Conservation (phyloP, 2,113 vertebrate species). For the Craseonycteris thonglongyai region DNA sequence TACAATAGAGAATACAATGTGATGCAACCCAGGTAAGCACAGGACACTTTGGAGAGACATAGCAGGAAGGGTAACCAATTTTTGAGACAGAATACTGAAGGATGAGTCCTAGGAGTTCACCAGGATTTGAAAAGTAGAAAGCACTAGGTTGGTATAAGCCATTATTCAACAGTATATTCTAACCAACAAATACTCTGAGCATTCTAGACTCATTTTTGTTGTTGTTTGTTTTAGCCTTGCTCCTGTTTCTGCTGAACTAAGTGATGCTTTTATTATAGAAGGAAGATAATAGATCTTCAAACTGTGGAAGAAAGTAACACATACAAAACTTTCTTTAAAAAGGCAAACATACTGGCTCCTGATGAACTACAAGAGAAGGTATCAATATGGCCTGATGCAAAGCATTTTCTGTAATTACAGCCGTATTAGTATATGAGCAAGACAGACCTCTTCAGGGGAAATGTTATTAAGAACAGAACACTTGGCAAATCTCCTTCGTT, state of each 20-base stretch:
- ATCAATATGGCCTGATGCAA: background rate
- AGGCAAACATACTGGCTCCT: background rate
- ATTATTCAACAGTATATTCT: background rate
- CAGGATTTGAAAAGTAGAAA: background rate
- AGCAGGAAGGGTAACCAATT: background rate
- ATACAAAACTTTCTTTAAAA: background rate
- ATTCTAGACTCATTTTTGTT: background rate
- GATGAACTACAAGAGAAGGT: background rate
- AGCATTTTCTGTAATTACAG: background rate
- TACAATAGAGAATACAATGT: background rate
- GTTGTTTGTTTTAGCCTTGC: background rate
- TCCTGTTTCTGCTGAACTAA: background rate
- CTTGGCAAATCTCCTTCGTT: background rate
- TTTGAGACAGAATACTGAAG: background rate
- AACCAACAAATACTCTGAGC: background rate
- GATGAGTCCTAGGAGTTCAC: background rate
- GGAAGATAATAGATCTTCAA: background rate
- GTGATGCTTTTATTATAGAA: background rate
- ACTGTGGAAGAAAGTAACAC: background rate
- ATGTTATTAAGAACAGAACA: background rate
- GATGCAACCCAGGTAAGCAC: background rate
- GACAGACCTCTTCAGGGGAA: background rate
- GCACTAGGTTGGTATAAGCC: background rate
- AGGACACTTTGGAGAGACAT: background rate
- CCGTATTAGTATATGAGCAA: background rate